These are phyloP conservation scores for Tympanoctomys barrerae DNA, from an alignment of 2,797 vertebrate species.

Conservation along the genomic window DNA sequence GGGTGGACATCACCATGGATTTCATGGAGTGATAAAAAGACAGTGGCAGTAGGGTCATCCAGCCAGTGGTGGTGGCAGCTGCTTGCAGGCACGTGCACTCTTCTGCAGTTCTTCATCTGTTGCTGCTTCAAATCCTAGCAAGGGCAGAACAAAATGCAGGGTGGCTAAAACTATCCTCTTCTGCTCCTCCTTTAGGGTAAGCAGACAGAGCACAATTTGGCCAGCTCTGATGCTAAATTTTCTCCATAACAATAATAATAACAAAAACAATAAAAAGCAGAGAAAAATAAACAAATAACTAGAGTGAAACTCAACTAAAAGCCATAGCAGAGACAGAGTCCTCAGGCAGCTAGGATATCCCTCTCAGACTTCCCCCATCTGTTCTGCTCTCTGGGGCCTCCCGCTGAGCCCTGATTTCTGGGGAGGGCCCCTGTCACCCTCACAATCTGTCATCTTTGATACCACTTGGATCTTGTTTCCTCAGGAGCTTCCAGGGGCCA, in stretches of 20 bases:
- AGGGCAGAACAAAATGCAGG: background rate
- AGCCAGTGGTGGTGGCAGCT: background rate
- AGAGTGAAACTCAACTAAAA: conserved; percentile 28
- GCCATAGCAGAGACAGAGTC: conserved; percentile 1
- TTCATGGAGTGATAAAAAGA: background rate
- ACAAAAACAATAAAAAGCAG: background rate
- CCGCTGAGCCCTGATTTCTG: conserved; percentile 55
- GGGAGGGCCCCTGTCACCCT: conserved; percentile 55
- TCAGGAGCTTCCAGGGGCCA: conserved; percentile 48
- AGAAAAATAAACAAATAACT: background rate
- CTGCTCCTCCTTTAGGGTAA: background rate
- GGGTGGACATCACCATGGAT: background rate
- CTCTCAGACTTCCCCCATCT: conserved; percentile 67
- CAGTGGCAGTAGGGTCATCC: background rate
- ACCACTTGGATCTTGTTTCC: conserved; percentile 64
- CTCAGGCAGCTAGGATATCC: conserved; percentile 57
- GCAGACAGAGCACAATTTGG: background rate
- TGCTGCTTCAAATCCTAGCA: background rate
- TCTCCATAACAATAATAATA: background rate
- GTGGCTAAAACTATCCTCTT: background rate
- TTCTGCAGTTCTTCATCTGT: background rate
- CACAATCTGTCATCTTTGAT: conserved; percentile 76
- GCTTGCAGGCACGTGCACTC: fast-evolving
- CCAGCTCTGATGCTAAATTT: background rate
- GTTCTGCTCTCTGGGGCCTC: conserved; percentile 50